Evolutionary conservation across 2,888 invertebrate species (phyloP).

Genomic region (Zonitis immaculata): DNA sequence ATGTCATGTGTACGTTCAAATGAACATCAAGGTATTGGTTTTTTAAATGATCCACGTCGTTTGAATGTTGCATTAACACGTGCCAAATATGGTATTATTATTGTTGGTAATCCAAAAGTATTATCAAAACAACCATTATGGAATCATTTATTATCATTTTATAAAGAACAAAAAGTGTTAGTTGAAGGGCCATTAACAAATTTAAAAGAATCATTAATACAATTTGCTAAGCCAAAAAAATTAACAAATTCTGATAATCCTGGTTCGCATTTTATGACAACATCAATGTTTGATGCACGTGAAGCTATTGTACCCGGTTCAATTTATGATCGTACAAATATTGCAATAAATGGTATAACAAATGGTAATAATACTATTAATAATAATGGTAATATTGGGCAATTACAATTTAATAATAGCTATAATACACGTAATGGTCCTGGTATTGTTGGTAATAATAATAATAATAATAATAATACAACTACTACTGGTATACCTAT

Average conservation of each 20-base stretch:
- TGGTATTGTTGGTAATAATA: background rate
- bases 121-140: conserved; percentile 96
- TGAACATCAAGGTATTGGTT: conserved; percentile 96
- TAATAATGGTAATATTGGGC: background rate
- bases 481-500: conserved; percentile 46
- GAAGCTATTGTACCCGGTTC: conserved; percentile 93
- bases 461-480: conserved; percentile 2
- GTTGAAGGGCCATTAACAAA: conserved; percentile 98
- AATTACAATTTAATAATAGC: background rate
- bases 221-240: conserved; percentile 96
- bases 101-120: conserved; percentile 99
- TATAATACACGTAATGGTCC: background rate
- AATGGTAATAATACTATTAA: background rate
- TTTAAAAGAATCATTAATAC: conserved; percentile 92
- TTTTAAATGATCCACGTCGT: conserved; percentile 94
- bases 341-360: conserved; percentile 29
- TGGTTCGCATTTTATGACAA: conserved; percentile 96
- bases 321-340: conserved; percentile 75
- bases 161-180: conserved; percentile 94
- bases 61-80: conserved; percentile 97
- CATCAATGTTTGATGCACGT: conserved; percentile 93
- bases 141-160: conserved; percentile 96
- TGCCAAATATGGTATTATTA: conserved; percentile 95
- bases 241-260: conserved; percentile 92
- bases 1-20: conserved; percentile 99